Evolutionary conservation across 2,113 vertebrate genomes (phyloP), one percentile per base, ranked within the genome.

Genomic region (Pollimyrus isidori): DNA sequence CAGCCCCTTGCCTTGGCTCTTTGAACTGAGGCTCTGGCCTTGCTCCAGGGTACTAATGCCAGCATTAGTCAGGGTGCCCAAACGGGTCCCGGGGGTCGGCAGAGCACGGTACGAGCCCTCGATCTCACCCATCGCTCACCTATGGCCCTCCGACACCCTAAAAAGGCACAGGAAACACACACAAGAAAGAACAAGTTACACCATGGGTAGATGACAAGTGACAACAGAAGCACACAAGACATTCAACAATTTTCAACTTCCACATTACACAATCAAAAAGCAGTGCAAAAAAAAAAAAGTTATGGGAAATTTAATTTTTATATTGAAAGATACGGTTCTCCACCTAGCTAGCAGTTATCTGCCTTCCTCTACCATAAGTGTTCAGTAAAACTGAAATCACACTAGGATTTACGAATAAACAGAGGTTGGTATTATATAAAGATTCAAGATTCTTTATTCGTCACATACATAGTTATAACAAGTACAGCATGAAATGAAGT

Each of bases 1-100:
- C 0, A 97, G 90, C 52, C 92, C 93, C 89, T 93, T 93, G 2
- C 91, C 91, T 0, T 92, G 92, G 89, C 90, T 91, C 91, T 69
- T 95, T 42, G 93, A 90, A 83, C 93, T 88, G 26, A 96, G 95
- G 49, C 93, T 96, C 92, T 97, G 97, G n/a, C 97, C 97, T 0
- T 97, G 95, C 92, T 99, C 98, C 90, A 99, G 90, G 0, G 97
- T 98, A 89, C 98, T 99, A 92, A 98, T 96, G 21, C 97, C 97
- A 0, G 93, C 50, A 0, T 93, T 95, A 91, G 95, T 95, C 93
- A 96, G 96, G 88, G 93, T 92, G 1, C 98, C 96, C 90, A 99
- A 93, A 86, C 98, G 97, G 23, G 96, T 95, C 48, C 97, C 98
- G 0, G 98, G 97, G 0, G 97, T 97, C 95, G 97, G 97, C 90